These are phyloP conservation scores for Eufriesea mexicana DNA, from an alignment of 1,140 invertebrate species.

Conservation along the genomic window DNA sequence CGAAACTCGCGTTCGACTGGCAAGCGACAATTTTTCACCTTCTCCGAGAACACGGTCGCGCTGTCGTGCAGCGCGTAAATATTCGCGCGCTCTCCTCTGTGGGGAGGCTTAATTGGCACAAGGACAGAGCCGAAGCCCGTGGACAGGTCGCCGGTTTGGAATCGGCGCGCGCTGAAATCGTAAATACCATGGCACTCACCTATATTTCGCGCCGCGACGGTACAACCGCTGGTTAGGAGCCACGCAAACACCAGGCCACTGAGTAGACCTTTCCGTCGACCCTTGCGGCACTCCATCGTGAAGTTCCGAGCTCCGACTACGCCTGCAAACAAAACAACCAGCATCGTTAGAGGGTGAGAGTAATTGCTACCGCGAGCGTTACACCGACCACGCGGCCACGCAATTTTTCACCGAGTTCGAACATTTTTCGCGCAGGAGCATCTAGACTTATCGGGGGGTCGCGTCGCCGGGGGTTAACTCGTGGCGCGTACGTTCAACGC, in stretches of 20 bases:
- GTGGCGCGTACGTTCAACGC: background rate
- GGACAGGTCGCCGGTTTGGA: conserved; percentile 32
- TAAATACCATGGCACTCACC: conserved; percentile 73
- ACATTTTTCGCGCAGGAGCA: conserved; percentile 9
- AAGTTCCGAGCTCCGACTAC: conserved; percentile 79
- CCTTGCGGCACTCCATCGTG: conserved; percentile 81
- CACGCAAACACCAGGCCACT: conserved; percentile 78
- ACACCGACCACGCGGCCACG: background rate
- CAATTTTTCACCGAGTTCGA: background rate
- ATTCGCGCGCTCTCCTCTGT: conserved; percentile 30
- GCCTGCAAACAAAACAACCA: conserved; percentile 72
- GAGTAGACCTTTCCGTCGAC: conserved; percentile 79
- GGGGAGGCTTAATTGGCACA: conserved; percentile 61
- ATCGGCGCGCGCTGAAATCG: conserved; percentile 55
- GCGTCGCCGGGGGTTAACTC: background rate
- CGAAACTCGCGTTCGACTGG: conserved; percentile 25
- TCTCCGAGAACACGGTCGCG: background rate
- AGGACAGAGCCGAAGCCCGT: conserved; percentile 27
- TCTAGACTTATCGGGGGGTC: background rate
- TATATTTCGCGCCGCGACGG: conserved; percentile 77
- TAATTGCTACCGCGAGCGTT: conserved; percentile 38
- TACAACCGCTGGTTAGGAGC: conserved; percentile 78
- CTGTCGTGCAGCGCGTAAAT: conserved; percentile 53
- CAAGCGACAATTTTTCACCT: conserved; percentile 11
- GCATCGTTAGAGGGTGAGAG: conserved; percentile 47